phyloP scores from a whole-genome alignment of 2,113 vertebrate species.

The Puntigrus tetrazona region DNA sequence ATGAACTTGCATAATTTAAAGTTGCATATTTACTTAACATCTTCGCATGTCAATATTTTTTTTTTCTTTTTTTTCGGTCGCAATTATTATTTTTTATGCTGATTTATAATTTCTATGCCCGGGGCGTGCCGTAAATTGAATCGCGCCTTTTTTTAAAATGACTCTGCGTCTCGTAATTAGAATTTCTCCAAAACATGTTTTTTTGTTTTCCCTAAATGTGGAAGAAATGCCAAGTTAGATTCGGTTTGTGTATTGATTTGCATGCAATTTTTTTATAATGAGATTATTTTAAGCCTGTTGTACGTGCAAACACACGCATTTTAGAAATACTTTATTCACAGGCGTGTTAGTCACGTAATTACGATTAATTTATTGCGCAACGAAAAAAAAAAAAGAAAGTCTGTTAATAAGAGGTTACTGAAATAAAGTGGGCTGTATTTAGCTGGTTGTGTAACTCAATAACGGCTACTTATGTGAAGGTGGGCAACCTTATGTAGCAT shows the following conservation, averaged over 20 bases:
- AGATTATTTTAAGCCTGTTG: not conserved
- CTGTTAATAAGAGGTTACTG: not conserved
- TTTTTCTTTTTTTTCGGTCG: too few relatives aligned
- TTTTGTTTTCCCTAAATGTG: too few relatives aligned
- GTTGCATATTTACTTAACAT: too few relatives aligned
- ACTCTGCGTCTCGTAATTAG: not conserved
- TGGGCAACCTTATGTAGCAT: not conserved
- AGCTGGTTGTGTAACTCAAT: not conserved
- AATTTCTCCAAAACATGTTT: too few relatives aligned
- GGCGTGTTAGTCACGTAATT: not conserved
- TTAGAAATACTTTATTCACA: not conserved
- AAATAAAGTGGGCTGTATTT: not conserved
- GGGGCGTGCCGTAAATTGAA: not conserved
- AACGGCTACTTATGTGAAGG: not conserved
- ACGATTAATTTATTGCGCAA: not conserved
- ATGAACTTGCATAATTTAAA: too few relatives aligned
- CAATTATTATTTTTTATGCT: not conserved
- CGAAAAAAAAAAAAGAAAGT: not conserved
- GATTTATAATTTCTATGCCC: not conserved
- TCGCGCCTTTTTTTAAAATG: not conserved
- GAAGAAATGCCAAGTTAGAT: not conserved
- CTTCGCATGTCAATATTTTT: too few relatives aligned
- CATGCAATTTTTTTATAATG: not conserved
- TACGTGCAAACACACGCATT: not conserved
- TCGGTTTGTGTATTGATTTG: not conserved